phyloP scores from a whole-genome alignment of 2,888 invertebrate species.

The Gibbula magus region DNA sequence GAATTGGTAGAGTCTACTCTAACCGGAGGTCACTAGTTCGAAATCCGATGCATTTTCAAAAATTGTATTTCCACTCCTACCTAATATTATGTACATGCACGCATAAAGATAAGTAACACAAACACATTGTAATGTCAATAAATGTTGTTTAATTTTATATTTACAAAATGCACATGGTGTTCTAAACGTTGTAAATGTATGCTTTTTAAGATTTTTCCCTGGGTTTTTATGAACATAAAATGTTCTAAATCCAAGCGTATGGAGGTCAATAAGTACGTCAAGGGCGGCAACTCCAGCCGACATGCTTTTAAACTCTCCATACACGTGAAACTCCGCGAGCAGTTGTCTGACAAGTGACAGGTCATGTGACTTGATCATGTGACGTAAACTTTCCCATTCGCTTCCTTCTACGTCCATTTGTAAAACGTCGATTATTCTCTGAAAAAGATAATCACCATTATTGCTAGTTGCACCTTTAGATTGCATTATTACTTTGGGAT shows the following conservation, averaged over 20 bases:
- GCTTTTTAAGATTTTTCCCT: not conserved
- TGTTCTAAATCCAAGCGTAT: conserved; percentile 8
- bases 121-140: no score
- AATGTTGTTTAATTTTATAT: not conserved
- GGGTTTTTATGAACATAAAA: conserved; percentile 22
- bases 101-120: no score
- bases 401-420: conserved; percentile 26
- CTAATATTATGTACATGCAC: no score
- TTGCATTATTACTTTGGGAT: no score
- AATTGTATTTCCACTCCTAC: no score
- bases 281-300: not conserved
- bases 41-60: no score
- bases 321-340: conserved; percentile 14
- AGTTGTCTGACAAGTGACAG: conserved; percentile 10
- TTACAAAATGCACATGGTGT: conserved; percentile 13
- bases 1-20: no score
- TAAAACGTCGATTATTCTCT: conserved; percentile 21
- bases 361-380: conserved; percentile 5
- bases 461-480: no score
- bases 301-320: conserved; percentile 9
- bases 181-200: not conserved
- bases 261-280: not conserved
- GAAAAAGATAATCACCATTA: no score
- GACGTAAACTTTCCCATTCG: conserved; percentile 2
- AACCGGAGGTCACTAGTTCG: no score